A percentile compares a stretch with the other conserved stretches of the same genome.
Evolutionary conservation across 2,113 vertebrate genomes (phyloP).

Genomic region (Euleptes europaea): DNA sequence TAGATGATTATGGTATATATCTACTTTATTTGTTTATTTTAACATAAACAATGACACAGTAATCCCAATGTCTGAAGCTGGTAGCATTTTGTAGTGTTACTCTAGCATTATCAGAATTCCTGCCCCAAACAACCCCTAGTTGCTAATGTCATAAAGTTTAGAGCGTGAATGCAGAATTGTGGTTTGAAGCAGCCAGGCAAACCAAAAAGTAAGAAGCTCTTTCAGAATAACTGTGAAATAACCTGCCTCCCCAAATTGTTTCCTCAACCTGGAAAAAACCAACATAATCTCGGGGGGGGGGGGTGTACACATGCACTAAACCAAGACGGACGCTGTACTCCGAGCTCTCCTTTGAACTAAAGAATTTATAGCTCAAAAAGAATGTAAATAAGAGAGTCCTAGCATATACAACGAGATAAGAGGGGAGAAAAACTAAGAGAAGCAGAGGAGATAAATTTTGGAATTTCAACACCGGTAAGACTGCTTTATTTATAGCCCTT

Average conservation of each 20-base stretch:
- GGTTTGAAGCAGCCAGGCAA: background rate
- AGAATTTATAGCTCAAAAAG: too few relatives aligned
- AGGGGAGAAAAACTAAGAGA: too few relatives aligned
- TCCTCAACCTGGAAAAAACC: background rate
- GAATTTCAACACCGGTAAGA: too few relatives aligned
- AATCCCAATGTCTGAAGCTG: background rate
- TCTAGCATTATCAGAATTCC: background rate
- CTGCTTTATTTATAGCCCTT: too few relatives aligned
- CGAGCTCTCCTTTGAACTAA: too few relatives aligned
- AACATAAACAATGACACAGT: background rate
- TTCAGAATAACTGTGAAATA: background rate
- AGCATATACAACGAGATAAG: too few relatives aligned
- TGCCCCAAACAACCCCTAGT: background rate
- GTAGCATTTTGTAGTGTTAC: background rate
- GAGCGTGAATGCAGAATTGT: background rate
- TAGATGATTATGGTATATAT: background rate
- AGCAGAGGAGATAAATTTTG: too few relatives aligned
- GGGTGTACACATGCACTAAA: too few relatives aligned
- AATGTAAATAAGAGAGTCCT: too few relatives aligned
- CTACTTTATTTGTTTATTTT: background rate
- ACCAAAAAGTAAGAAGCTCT: background rate
- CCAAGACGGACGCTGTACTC: too few relatives aligned
- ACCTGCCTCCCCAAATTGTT: background rate
- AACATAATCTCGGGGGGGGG: too few relatives aligned
- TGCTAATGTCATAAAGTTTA: background rate